A percentile compares a stretch with the other conserved stretches of the same genome.
Conservation (phyloP, 2,113 vertebrate genomes). For the Tyto alba region DNA sequence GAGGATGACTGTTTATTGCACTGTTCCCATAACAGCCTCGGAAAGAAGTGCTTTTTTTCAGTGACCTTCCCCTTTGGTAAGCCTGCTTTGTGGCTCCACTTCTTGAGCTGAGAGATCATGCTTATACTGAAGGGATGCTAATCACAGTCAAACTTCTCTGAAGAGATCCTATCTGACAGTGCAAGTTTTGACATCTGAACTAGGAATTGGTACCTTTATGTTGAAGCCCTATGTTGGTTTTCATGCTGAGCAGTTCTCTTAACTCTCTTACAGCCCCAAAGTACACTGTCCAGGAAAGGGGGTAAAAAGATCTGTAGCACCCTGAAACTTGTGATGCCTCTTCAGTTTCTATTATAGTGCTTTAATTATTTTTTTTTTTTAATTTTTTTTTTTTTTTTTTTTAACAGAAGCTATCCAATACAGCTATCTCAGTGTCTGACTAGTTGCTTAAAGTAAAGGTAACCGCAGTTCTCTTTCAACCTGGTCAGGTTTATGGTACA, state of each 20-base stretch:
- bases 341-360: neutral
- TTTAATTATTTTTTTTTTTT: neutral
- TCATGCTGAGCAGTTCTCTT: neutral
- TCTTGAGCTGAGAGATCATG: conserved; percentile 36
- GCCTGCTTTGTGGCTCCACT: conserved; percentile 41
- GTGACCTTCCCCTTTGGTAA: conserved; percentile 69
- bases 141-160: neutral
- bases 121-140: conserved; percentile 19
- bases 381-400: neutral
- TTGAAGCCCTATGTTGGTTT: neutral
- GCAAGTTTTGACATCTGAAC: neutral
- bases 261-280: neutral
- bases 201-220: neutral
- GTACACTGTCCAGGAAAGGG: neutral
- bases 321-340: conserved; percentile 1
- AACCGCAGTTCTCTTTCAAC: neutral
- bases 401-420: neutral
- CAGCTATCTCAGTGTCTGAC: conserved; percentile 57
- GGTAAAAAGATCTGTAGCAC: neutral
- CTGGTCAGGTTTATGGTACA: neutral
- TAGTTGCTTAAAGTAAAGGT: conserved; percentile 38
- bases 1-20: conserved; percentile 70
- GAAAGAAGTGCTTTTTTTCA: conserved; percentile 50
- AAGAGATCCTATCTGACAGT: neutral
- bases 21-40: conserved; percentile 67